Evolutionary conservation across 2,797 vertebrate genomes (phyloP).

Genomic region (Alca torda): DNA sequence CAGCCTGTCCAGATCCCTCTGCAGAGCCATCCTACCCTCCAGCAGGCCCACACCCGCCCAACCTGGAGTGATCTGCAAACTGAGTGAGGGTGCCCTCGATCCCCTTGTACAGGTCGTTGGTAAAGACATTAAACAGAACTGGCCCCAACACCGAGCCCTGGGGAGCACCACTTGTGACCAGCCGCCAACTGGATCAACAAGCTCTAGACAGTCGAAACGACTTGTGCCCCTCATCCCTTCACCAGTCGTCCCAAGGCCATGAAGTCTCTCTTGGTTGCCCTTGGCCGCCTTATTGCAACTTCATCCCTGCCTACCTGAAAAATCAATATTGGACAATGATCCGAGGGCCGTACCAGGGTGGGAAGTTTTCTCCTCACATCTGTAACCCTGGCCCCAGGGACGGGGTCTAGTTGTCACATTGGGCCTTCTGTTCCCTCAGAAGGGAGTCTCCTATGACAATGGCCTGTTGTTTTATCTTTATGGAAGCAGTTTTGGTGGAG

Average conservation of each 20-base stretch:
- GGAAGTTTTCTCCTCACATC: background rate
- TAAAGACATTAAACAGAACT: background rate
- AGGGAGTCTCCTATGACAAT: background rate
- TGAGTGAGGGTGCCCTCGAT: rapidly evolving
- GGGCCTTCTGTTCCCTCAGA: background rate
- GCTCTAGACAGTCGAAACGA: background rate
- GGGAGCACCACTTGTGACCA: rapidly evolving
- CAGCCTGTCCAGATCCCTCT: background rate
- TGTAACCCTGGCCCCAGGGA: background rate
- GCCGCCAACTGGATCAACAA: rapidly evolving
- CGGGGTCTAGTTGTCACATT: background rate
- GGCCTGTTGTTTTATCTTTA: too few relatives aligned
- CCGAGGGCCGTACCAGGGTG: background rate
- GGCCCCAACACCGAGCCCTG: background rate
- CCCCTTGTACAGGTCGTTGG: rapidly evolving
- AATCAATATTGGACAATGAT: background rate
- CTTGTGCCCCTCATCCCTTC: background rate
- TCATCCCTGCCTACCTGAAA: background rate
- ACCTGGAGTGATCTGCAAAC: rapidly evolving
- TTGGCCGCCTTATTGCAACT: background rate
- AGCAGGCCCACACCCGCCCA: background rate
- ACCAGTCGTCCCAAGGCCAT: background rate
- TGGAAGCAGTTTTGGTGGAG: background rate
- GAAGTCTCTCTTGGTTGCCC: too few relatives aligned
- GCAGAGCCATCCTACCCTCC: background rate